Percentiles rank a stretch among this genome's conserved stretches.
Conservation (phyloP, 2,888 invertebrate genomes). For the Cheilosia pagana region DNA sequence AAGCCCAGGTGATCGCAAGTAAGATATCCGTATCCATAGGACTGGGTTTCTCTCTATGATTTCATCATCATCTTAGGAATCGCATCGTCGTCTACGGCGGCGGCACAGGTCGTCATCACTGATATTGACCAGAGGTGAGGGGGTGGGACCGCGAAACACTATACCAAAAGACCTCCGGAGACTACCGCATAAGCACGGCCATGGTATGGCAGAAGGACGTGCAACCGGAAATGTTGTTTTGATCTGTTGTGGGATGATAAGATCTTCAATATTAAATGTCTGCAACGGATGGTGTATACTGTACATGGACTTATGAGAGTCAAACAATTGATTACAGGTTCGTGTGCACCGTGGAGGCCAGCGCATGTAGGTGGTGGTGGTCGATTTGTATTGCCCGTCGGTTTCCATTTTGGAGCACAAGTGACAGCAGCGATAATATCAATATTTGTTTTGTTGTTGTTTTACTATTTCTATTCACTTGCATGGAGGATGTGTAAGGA, state of each 20-base stretch:
- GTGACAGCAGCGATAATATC: slow-evolving; percentile 37
- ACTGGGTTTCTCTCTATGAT: slow-evolving; percentile 55
- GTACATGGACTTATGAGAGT: slow-evolving; percentile 44
- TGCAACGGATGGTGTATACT: slow-evolving; percentile 25
- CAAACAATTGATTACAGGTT: slow-evolving; percentile 64
- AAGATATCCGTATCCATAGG: slow-evolving; percentile 69
- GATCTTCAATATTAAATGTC: slow-evolving; percentile 71
- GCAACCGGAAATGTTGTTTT: slow-evolving; percentile 70
- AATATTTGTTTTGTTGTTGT: not conserved
- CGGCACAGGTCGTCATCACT: slow-evolving; percentile 35
- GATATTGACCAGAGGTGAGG: slow-evolving; percentile 13
- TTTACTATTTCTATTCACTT: not conserved
- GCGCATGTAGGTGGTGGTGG: slow-evolving; percentile 52
- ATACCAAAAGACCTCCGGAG: slow-evolving; percentile 60
- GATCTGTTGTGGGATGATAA: slow-evolving; percentile 67
- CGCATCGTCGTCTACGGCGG: slow-evolving; percentile 32
- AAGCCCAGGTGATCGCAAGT: slow-evolving; percentile 69
- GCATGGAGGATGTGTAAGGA: too few species aligned
- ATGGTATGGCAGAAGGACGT: slow-evolving; percentile 52
- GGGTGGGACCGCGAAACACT: slow-evolving; percentile 42
- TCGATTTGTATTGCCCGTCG: slow-evolving; percentile 55
- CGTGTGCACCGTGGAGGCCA: slow-evolving; percentile 5
- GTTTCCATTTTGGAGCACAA: slow-evolving; percentile 36
- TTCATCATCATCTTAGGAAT: slow-evolving; percentile 65
- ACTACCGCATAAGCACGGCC: slow-evolving; percentile 45